Evolutionary conservation across 2,888 invertebrate species (phyloP).

Genomic region (Cotesia congregata): DNA sequence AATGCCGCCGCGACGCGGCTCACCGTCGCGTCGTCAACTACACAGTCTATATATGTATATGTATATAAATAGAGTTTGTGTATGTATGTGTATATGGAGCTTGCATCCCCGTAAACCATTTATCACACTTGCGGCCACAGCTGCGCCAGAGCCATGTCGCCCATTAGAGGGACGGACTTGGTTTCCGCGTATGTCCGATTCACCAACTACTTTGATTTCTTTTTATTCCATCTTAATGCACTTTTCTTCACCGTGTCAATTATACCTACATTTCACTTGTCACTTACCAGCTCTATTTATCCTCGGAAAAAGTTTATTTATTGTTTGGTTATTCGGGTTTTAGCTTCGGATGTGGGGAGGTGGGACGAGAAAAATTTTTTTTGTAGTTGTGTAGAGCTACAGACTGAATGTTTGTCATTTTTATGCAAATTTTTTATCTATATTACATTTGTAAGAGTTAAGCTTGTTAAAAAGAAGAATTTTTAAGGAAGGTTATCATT

Average conservation of each 20-base stretch:
- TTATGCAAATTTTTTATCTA: too few relatives aligned
- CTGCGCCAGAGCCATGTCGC: slow-evolving; percentile 56
- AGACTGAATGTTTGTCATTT: too few relatives aligned
- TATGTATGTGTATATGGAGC: slow-evolving; percentile 39
- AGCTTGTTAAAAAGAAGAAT: too few relatives aligned
- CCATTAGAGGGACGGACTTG: slow-evolving; percentile 53
- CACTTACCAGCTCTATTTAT: background rate
- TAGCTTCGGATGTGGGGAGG: background rate
- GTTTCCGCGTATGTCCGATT: slow-evolving; percentile 48
- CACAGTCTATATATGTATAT: slow-evolving; percentile 16
- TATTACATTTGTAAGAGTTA: too few relatives aligned
- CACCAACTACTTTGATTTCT: slow-evolving; percentile 32
- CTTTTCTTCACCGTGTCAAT: slow-evolving; percentile 16
- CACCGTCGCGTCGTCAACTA: slow-evolving; percentile 21
- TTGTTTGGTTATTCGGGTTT: background rate
- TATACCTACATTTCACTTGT: slow-evolving; percentile 8
- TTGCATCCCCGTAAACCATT: slow-evolving; percentile 51
- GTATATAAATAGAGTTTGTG: slow-evolving; percentile 15
- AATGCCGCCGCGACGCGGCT: slow-evolving; percentile 30
- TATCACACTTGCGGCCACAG: slow-evolving; percentile 58
- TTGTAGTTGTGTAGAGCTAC: too few relatives aligned
- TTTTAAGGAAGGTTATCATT: too few relatives aligned
- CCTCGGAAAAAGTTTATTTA: background rate
- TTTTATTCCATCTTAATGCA: slow-evolving; percentile 8
- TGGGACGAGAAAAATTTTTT: too few relatives aligned